Conservation (phyloP, 2,113 vertebrate species). For the Thryonomys swinderianus region DNA sequence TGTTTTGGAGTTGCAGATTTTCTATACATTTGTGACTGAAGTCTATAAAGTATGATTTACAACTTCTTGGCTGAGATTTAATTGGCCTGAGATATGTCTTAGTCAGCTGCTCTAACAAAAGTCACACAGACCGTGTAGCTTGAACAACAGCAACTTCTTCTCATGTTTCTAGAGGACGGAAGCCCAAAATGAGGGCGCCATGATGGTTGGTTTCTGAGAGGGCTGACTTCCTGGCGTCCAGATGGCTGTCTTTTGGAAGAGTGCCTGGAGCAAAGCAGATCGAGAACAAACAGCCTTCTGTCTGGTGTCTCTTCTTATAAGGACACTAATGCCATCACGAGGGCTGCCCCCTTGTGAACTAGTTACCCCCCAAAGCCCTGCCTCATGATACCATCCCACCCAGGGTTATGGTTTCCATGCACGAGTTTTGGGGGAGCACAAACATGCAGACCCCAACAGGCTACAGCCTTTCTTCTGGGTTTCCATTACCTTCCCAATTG, state of each 20-base stretch:
- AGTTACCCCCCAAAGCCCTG: neutral
- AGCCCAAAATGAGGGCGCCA: neutral
- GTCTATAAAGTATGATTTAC: neutral
- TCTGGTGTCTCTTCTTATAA: neutral
- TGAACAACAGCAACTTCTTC: neutral
- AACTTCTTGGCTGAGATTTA: neutral
- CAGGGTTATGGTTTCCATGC: neutral
- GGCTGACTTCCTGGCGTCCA: neutral
- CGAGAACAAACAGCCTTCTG: neutral
- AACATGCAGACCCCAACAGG: too few relatives aligned
- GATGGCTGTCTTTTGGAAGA: accelerated
- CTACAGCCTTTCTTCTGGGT: neutral
- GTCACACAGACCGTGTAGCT: neutral
- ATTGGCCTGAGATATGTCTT: neutral
- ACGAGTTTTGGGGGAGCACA: neutral
- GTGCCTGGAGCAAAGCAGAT: neutral
- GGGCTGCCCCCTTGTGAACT: neutral
- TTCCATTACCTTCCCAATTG: neutral
- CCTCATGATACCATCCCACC: neutral
- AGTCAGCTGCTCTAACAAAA: neutral
- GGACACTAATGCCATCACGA: too few relatives aligned
- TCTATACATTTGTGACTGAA: neutral
- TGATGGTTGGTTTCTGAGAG: neutral
- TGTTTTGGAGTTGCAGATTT: neutral
- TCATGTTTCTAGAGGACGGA: neutral